Evolutionary conservation across 2,113 vertebrate species (phyloP).

Genomic region (Pituophis catenifer): DNA sequence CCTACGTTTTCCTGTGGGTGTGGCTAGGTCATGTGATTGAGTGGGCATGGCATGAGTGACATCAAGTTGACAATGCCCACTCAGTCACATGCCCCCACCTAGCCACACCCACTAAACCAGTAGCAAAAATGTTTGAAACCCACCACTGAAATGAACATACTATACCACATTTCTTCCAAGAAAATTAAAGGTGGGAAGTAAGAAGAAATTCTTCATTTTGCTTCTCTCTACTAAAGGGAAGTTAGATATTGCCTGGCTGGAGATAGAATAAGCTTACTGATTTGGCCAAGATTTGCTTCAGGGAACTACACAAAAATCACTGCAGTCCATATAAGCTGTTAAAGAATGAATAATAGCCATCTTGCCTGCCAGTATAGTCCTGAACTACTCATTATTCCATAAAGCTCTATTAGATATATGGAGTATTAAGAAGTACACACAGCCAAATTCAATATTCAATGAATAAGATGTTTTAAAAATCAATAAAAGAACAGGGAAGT

Average conservation of each 20-base stretch:
- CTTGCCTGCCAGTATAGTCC: neutral
- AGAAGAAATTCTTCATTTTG: neutral
- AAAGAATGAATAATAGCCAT: neutral
- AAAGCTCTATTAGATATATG: constrained; percentile 18
- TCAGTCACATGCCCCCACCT: too few species aligned
- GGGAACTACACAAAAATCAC: neutral
- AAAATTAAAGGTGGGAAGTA: neutral
- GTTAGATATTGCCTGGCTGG: neutral
- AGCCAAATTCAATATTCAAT: constrained; percentile 13
- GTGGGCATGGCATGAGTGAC: too few species aligned
- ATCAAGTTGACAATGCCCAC: too few species aligned
- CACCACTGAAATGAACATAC: neutral
- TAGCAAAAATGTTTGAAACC: too few species aligned
- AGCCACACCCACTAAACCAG: too few species aligned
- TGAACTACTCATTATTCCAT: constrained; percentile 20
- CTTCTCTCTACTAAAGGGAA: neutral
- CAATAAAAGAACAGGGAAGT: neutral
- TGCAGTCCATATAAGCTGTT: neutral
- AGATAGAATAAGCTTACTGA: neutral
- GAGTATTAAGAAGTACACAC: neutral
- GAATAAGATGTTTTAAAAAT: neutral
- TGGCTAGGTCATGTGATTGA: too few species aligned
- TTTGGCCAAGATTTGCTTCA: neutral
- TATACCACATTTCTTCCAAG: neutral
- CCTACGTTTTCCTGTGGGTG: too few species aligned